Percentiles rank a stretch among this genome's conserved stretches.
Conservation (phyloP, 2,113 vertebrate genomes). For the Apodemus sylvaticus region DNA sequence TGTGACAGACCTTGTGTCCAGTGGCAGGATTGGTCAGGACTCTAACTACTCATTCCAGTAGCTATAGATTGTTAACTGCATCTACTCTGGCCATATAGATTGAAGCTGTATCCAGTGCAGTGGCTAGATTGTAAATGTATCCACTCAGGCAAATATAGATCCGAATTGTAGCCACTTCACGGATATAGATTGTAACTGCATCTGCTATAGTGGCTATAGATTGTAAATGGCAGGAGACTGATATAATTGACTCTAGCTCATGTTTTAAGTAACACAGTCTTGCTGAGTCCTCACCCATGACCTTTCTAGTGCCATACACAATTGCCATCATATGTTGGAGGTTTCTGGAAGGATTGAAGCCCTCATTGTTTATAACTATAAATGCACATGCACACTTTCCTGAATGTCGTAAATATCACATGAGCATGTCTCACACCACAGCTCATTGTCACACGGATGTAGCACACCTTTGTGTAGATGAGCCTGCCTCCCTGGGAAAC, state of each 20-base stretch:
- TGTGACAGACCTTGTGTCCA: background rate
- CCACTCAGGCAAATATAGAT: background rate
- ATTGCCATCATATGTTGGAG: background rate
- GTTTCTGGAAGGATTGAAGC: background rate
- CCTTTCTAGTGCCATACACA: fast-evolving
- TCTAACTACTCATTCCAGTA: background rate
- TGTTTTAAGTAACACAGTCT: background rate
- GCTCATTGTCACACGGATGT: background rate
- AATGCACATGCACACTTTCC: fast-evolving
- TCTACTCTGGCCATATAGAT: background rate
- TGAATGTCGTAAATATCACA: background rate
- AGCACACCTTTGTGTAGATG: fast-evolving
- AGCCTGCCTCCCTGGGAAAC: background rate
- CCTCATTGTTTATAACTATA: fast-evolving
- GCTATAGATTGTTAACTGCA: background rate
- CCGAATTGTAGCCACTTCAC: background rate
- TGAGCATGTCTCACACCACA: background rate
- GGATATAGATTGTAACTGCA: background rate
- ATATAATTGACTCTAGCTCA: background rate
- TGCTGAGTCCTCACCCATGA: background rate
- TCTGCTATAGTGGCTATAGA: background rate
- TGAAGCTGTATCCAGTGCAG: background rate
- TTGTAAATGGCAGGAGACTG: background rate
- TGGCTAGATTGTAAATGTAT: background rate
- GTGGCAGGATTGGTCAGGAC: background rate